Base-by-base conservation (phyloP, 2,888 invertebrate genomes). In the Anoplius nigerrimus region DNA sequence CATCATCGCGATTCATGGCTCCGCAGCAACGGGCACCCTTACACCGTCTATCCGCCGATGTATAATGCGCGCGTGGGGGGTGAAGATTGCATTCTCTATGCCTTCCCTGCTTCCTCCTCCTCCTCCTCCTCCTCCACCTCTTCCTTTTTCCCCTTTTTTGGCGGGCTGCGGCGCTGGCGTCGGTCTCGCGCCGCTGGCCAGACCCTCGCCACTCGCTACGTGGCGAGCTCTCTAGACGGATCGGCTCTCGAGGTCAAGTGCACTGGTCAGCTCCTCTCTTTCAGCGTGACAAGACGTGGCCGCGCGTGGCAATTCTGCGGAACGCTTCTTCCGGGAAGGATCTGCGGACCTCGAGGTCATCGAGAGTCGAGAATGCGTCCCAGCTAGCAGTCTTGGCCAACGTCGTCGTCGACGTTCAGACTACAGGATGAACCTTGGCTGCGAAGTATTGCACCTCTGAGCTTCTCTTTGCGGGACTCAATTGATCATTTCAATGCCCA, bases 1-100 rank as follows among this genome's bases (percentile, higher is more conserved):
- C 86, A 85, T 88, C 86, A 87, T 89, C 87, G 86, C 87, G 84
- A 88, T 89, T 89, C 87, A 88, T 88, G 85, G 85, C 86, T 84
- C 74, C 75, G 76, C 73, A 67, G 69, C 76, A 72, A 78, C 78
- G 61, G 82, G 81, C 78, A 80, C 78, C 81, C 86, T 34, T 84
- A 84, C n/a, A n/a, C 86, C 84, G 81, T 76, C 86, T 84, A 82
- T 76, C 79, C 76, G 84, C 76, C 78, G 72, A 81, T 85, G 84
- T 86, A 87, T 85, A 86, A 87, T 87, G 89, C 88, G 78, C 84
- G 82, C 80, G 69, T 69, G 84, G 78, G 82, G 82, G 84, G 80
- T 81, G 82, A 84, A 85, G 84, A 86, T 84, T 78, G 84, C 85
- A 85, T 86, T 86, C 83, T 83, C 76, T 72, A 71, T 63, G 71